Conservation (phyloP, 2,797 vertebrate species). For the Vipera latastei region DNA sequence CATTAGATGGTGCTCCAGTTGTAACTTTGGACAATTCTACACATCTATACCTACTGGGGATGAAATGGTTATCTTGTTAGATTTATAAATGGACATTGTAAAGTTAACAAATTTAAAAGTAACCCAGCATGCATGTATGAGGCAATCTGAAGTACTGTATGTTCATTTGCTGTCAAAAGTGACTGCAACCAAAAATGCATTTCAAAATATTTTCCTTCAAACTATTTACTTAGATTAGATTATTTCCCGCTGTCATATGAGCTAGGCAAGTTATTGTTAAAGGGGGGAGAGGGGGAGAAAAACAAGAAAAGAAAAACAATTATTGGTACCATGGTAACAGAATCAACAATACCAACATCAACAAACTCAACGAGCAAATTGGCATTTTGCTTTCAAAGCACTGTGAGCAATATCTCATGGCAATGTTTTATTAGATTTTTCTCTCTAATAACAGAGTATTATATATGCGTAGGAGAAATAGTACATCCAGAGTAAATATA, state of each 20-base stretch:
- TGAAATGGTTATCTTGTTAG: conserved; percentile 21
- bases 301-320: conserved; percentile 28
- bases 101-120: conserved; percentile 47
- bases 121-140: not conserved
- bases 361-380: conserved; percentile 46
- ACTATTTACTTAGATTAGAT: conserved; percentile 47
- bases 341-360: conserved; percentile 25
- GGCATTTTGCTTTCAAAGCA: conserved; percentile 50
- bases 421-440: conserved; percentile 41
- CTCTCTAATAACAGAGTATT: conserved; percentile 29
- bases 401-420: conserved; percentile 49
- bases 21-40: conserved; percentile 38
- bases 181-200: conserved; percentile 8
- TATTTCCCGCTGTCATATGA: conserved; percentile 34
- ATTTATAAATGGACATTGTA: conserved; percentile 28
- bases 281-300: not conserved
- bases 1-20: conserved; percentile 71
- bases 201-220: conserved; percentile 44
- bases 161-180: conserved; percentile 18
- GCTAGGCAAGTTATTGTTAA: conserved; percentile 33
- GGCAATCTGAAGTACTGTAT: conserved; percentile 10
- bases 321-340: conserved; percentile 31
- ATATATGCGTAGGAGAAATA: conserved; percentile 7
- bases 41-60: conserved; percentile 33
- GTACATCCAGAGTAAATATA: conserved; percentile 42